phyloP scores from a whole-genome alignment of 2,113 vertebrate species.

The Cryptotis parvus region DNA sequence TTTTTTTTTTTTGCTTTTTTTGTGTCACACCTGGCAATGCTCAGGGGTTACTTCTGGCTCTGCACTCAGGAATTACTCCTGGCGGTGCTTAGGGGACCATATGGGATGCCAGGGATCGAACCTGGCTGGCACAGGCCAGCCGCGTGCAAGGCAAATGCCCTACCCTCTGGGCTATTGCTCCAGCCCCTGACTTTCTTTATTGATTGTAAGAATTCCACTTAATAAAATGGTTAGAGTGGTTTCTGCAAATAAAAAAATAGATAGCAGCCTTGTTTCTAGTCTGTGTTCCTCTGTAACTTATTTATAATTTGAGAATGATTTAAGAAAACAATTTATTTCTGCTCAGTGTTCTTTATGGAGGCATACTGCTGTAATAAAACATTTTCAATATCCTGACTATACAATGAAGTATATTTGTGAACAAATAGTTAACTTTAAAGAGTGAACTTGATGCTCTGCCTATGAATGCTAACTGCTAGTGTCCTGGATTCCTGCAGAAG shows the following conservation, averaged over 20 bases:
- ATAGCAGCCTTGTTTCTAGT: not conserved
- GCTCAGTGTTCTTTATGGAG: not conserved
- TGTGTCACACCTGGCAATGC: too few species aligned
- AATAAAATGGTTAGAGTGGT: not conserved
- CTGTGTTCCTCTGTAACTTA: conserved; percentile 12
- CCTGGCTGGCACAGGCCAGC: too few species aligned
- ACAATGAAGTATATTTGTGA: not conserved
- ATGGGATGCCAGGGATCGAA: too few species aligned
- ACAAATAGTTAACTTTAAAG: not conserved
- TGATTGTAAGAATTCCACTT: not conserved
- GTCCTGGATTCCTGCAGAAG: not conserved
- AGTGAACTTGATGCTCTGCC: not conserved
- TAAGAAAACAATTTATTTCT: not conserved
- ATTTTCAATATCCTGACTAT: not conserved
- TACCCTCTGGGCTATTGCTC: too few species aligned
- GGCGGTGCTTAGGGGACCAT: too few species aligned
- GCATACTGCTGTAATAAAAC: not conserved
- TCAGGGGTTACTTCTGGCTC: too few species aligned
- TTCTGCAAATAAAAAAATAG: conserved; percentile 23
- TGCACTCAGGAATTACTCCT: too few species aligned
- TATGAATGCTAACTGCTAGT: not conserved
- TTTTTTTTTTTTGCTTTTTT: conserved; percentile 41
- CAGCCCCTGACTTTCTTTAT: too few species aligned
- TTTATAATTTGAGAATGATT: not conserved
- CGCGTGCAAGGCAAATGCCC: too few species aligned